phyloP scores from a whole-genome alignment of 2,797 vertebrate genomes.

The Syngnathus rostellatus region DNA sequence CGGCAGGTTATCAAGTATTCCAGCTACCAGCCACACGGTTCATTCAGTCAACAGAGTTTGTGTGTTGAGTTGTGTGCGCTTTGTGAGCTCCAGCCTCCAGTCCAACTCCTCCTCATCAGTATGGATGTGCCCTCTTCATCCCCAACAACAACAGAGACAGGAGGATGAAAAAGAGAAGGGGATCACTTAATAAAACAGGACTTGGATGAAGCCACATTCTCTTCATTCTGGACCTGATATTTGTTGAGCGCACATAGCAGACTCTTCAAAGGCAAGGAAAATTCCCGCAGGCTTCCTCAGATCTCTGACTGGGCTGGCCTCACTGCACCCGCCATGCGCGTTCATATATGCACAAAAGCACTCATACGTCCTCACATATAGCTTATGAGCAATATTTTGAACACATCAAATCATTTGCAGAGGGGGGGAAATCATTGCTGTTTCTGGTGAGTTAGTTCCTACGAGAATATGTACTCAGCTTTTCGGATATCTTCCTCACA shows the following conservation, averaged over 20 bases:
- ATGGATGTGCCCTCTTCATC: slow-evolving; percentile 55
- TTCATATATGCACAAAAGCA: slow-evolving; percentile 4
- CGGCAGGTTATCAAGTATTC: background rate
- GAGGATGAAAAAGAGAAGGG: slow-evolving; percentile 51
- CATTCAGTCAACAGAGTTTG: slow-evolving; percentile 4
- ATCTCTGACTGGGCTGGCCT: slow-evolving; percentile 54
- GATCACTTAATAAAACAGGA: slow-evolving; percentile 70
- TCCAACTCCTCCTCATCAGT: slow-evolving; percentile 56
- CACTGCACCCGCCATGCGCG: slow-evolving; percentile 26
- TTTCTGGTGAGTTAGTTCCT: background rate
- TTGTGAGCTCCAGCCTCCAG: slow-evolving; percentile 47
- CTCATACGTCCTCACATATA: background rate
- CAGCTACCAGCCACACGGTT: background rate
- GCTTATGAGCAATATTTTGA: background rate
- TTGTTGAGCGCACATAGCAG: slow-evolving; percentile 60
- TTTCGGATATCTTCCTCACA: background rate
- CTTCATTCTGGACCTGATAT: slow-evolving; percentile 63
- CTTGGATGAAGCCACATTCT: slow-evolving; percentile 64
- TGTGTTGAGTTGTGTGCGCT: slow-evolving; percentile 28
- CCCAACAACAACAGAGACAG: slow-evolving; percentile 54
- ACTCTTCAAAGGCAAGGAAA: slow-evolving; percentile 63
- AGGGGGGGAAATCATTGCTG: background rate
- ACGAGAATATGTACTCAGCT: background rate
- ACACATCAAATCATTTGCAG: background rate
- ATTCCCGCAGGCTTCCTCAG: slow-evolving; percentile 64